Evolutionary conservation across 2,888 invertebrate species (phyloP).

Genomic region (Heliconius charithonia): DNA sequence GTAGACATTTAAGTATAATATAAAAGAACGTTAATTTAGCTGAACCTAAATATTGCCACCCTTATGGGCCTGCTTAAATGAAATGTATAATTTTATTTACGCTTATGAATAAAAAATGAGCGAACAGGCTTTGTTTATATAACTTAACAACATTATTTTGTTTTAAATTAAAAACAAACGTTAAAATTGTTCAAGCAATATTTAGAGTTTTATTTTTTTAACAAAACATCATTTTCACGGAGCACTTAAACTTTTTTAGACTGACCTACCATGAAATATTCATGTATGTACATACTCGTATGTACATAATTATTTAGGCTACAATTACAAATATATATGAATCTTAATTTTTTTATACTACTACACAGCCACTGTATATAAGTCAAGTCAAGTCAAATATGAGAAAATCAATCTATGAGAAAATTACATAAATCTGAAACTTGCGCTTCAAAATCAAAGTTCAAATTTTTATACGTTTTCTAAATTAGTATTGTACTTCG

Average conservation of each 20-base stretch:
- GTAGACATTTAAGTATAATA: neutral
- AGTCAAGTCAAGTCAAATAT: no score
- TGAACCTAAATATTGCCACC: slow-evolving; percentile 26
- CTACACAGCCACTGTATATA: no score
- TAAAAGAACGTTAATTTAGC: neutral
- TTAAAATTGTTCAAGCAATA: slow-evolving; percentile 23
- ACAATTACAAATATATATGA: no score
- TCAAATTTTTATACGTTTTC: no score
- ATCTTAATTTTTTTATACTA: no score
- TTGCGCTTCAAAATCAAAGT: no score
- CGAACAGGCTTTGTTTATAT: slow-evolving; percentile 16
- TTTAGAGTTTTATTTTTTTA: neutral
- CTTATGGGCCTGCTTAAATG: slow-evolving; percentile 25
- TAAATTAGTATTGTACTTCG: no score
- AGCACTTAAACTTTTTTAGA: neutral
- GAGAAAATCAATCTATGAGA: no score
- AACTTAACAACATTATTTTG: slow-evolving; percentile 29
- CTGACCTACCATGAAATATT: no score
- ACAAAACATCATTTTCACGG: neutral
- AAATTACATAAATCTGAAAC: no score
- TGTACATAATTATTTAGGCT: no score
- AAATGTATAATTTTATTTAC: slow-evolving; percentile 42
- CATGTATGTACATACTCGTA: neutral
- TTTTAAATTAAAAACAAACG: slow-evolving; percentile 22
- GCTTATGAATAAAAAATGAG: slow-evolving; percentile 45